A percentile compares a stretch with the other conserved stretches of the same genome.
Conservation (phyloP, 2,113 vertebrate species). For the Pseudonaja textilis region DNA sequence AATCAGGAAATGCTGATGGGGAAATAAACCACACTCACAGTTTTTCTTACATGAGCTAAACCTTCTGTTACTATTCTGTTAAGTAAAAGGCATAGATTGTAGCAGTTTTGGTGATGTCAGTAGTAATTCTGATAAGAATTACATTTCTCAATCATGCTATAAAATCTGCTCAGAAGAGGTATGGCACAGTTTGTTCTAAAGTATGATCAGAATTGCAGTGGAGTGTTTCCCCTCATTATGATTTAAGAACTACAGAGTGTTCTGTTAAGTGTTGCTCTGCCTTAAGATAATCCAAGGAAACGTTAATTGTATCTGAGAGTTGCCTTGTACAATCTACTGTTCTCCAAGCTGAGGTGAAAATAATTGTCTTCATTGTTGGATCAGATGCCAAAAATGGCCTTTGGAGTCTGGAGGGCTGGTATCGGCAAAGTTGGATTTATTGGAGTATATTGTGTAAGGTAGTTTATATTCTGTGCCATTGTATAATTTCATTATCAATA, state of each 20-base stretch:
- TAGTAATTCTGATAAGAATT: neutral
- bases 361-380: neutral
- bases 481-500: neutral
- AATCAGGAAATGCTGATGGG: neutral
- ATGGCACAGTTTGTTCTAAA: neutral
- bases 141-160: neutral
- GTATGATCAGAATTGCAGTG: neutral
- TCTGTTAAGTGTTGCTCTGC: neutral
- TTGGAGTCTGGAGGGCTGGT: neutral
- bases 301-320: neutral
- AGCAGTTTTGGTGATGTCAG: neutral
- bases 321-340: neutral
- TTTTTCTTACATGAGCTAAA: neutral
- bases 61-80: neutral
- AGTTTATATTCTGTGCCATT: neutral
- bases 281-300: neutral
- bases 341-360: neutral
- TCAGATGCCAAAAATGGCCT: neutral
- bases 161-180: neutral
- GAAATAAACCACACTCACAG: neutral
- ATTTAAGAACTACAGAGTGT: neutral
- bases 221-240: neutral
- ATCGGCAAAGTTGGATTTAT: neutral
- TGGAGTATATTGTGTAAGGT: neutral
- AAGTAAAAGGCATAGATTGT: neutral